Conservation (phyloP, 2,888 invertebrate species). For the Epirrhoe tristata region DNA sequence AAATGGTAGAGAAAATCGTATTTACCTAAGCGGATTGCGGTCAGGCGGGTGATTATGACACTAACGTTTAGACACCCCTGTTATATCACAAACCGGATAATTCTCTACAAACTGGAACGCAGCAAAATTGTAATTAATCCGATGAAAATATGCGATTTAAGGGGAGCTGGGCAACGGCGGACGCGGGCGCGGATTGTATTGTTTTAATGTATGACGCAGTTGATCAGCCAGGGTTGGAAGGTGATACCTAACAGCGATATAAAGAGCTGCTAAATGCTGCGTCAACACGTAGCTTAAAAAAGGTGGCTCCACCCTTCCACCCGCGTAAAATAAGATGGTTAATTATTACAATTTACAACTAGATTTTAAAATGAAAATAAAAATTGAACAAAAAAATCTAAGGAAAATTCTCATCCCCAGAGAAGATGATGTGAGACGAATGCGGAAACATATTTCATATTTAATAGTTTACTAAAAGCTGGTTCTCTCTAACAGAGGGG, state of each 20-base stretch:
- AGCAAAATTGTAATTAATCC: slow-evolving; percentile 63
- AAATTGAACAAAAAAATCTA: slow-evolving; percentile 1
- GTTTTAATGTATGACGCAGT: not conserved
- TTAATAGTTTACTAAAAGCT: slow-evolving; percentile 19
- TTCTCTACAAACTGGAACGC: slow-evolving; percentile 50
- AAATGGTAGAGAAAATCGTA: slow-evolving; percentile 39
- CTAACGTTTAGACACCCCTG: slow-evolving; percentile 41
- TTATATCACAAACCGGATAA: slow-evolving; percentile 22
- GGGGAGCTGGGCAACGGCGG: slow-evolving; percentile 46
- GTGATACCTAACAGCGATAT: too few relatives aligned
- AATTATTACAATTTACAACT: too few relatives aligned
- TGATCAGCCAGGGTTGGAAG: too few relatives aligned
- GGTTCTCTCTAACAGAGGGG: too few relatives aligned
- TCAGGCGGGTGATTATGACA: slow-evolving; percentile 42
- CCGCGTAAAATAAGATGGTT: too few relatives aligned
- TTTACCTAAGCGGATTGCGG: slow-evolving; percentile 42
- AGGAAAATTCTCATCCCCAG: slow-evolving; percentile 4
- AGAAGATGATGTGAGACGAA: slow-evolving; percentile 7
- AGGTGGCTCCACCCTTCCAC: too few relatives aligned
- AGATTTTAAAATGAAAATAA: too few relatives aligned
- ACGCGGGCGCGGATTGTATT: slow-evolving; percentile 7
- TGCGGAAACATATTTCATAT: slow-evolving; percentile 20
- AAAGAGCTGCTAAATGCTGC: too few relatives aligned
- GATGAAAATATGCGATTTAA: slow-evolving; percentile 69
- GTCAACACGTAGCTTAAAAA: too few relatives aligned